phyloP scores from a whole-genome alignment of 2,113 vertebrate genomes.

The Physeter macrocephalus region DNA sequence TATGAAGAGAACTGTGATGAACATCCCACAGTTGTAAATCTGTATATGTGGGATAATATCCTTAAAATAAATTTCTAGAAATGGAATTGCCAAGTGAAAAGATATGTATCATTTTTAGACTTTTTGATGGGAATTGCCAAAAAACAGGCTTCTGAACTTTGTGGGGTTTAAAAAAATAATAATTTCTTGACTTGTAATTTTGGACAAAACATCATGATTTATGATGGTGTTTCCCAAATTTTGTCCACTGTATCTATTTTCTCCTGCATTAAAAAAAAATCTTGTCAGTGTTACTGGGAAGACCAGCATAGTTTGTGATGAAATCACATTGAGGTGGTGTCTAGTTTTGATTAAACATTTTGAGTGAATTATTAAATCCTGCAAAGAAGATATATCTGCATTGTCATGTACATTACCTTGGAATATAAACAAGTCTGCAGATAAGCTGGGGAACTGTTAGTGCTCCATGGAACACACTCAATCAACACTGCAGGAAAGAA shows the following conservation, averaged over 20 bases:
- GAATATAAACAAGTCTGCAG: constrained; percentile 18
- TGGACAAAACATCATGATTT: constrained; percentile 27
- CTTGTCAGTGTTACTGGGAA: constrained; percentile 34
- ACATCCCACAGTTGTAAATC: background rate
- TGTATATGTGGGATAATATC: background rate
- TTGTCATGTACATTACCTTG: background rate
- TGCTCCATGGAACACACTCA: background rate
- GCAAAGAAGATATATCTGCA: constrained; percentile 11
- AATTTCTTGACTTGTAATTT: constrained; percentile 61
- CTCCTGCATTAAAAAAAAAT: constrained; percentile 18
- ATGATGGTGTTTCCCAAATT: constrained; percentile 10
- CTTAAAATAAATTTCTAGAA: background rate
- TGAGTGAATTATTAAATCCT: constrained; percentile 53
- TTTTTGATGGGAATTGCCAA: constrained; percentile 24
- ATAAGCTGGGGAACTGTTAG: constrained; percentile 14
- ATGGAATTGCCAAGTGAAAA: background rate
- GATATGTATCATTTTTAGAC: constrained; percentile 23
- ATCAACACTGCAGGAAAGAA: background rate
- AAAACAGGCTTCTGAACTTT: constrained; percentile 16
- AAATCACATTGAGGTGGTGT: constrained; percentile 15
- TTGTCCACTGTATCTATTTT: constrained; percentile 16
- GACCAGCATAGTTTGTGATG: background rate
- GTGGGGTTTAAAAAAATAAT: constrained; percentile 37
- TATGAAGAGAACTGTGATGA: background rate
- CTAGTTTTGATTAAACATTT: constrained; percentile 51